Conservation (phyloP, 2,797 vertebrate species). For the Helicolenus hilgendorfi region DNA sequence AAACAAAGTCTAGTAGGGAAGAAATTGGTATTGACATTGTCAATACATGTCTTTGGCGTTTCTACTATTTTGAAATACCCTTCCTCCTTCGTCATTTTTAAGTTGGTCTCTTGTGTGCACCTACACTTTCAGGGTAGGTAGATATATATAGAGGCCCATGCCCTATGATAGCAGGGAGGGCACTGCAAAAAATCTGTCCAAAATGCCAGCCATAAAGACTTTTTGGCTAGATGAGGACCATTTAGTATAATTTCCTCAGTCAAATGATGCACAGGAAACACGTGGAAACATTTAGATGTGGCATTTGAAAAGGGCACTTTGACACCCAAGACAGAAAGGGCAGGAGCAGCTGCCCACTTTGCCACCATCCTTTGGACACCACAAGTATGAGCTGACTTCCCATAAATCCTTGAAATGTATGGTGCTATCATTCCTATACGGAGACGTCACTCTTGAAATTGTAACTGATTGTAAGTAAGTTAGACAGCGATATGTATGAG, state of each 20-base stretch:
- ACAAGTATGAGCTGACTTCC: not conserved
- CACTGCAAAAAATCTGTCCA: not conserved
- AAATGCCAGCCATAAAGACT: not conserved
- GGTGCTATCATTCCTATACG: too few relatives aligned
- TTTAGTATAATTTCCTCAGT: not conserved
- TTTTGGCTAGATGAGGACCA: not conserved
- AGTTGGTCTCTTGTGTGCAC: not conserved
- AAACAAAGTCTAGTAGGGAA: too few relatives aligned
- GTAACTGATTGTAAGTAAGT: not conserved
- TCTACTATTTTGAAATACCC: not conserved
- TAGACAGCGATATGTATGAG: not conserved
- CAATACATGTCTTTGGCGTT: too few relatives aligned
- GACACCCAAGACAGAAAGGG: not conserved
- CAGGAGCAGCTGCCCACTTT: not conserved
- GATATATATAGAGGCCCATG: too few relatives aligned
- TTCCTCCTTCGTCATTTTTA: not conserved
- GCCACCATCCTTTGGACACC: not conserved
- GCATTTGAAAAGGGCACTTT: conserved; percentile 38
- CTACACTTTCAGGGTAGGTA: not conserved
- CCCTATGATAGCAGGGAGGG: not conserved
- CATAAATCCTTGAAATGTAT: not conserved
- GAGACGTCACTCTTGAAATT: not conserved
- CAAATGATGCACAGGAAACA: not conserved
- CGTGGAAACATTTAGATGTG: not conserved
- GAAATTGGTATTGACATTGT: too few relatives aligned